Conservation (phyloP, 2,888 invertebrate genomes). For the Operophtera brumata region DNA sequence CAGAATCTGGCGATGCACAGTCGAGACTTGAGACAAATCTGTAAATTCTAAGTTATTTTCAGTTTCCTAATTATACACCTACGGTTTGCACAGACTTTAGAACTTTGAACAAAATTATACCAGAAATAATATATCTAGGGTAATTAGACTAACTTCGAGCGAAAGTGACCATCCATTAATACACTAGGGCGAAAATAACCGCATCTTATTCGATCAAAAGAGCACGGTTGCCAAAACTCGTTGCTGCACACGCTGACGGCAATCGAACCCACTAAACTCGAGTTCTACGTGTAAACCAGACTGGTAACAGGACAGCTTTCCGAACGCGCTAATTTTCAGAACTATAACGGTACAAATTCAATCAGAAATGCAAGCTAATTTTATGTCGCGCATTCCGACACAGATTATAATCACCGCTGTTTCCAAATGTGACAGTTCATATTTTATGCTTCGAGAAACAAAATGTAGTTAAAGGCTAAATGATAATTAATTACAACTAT, state of each 20-base stretch:
- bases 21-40: constrained; percentile 16
- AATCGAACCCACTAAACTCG: constrained; percentile 17
- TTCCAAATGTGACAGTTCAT: constrained; percentile 13
- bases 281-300: constrained; percentile 20
- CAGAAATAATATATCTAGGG: constrained; percentile 30
- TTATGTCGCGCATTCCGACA: constrained; percentile 5
- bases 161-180: constrained; percentile 35
- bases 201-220: constrained; percentile 38
- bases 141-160: constrained; percentile 29
- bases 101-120: constrained; percentile 23
- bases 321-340: constrained; percentile 14
- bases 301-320: constrained; percentile 17
- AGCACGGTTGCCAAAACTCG: constrained; percentile 39
- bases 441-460: constrained; percentile 11
- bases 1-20: not conserved
- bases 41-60: constrained; percentile 14
- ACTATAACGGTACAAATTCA: constrained; percentile 21
- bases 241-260: constrained; percentile 24
- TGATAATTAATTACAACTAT: not conserved
- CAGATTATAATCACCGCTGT: constrained; percentile 11
- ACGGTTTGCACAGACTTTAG: constrained; percentile 20
- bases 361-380: constrained; percentile 15
- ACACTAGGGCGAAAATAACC: constrained; percentile 43
- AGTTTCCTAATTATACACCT: constrained; percentile 12
- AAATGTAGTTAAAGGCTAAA: not conserved